A percentile compares a stretch with the other conserved stretches of the same genome.
phyloP scores from a whole-genome alignment of 2,113 vertebrate genomes.

The Rhagologus leucostigma region DNA sequence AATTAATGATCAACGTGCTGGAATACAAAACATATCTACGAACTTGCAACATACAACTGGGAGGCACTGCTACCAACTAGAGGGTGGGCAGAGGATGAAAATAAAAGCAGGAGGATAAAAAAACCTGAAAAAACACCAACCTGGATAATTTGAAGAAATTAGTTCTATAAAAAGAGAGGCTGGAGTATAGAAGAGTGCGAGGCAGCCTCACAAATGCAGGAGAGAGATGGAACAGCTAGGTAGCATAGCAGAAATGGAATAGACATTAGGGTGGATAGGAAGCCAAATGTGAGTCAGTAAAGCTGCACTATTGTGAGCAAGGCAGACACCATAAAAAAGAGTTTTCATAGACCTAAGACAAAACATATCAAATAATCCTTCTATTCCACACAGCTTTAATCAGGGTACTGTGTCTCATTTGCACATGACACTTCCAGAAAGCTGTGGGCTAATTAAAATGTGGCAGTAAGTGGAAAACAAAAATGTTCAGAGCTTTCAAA shows the following conservation, averaged over 20 bases:
- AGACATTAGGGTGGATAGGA: rapidly evolving
- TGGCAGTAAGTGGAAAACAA: neutral
- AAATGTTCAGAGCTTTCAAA: neutral
- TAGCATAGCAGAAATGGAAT: neutral
- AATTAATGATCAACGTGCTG: neutral
- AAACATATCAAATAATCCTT: neutral
- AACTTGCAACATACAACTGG: neutral
- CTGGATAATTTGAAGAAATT: neutral
- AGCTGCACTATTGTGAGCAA: neutral
- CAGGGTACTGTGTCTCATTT: neutral
- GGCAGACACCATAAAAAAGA: neutral
- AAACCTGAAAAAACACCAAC: rapidly evolving
- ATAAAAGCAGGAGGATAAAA: neutral
- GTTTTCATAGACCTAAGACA: neutral
- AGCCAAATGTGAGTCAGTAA: neutral
- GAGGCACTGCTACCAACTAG: neutral
- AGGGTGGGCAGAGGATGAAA: neutral
- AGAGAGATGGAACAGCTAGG: neutral
- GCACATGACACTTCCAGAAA: neutral
- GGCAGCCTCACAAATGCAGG: neutral
- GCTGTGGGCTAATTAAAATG: neutral
- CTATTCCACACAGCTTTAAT: neutral
- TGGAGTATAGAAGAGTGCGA: neutral
- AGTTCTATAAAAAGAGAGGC: neutral
- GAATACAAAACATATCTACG: neutral